Base-by-base conservation (phyloP, 2,797 vertebrate species). In the Argya squamiceps region DNA sequence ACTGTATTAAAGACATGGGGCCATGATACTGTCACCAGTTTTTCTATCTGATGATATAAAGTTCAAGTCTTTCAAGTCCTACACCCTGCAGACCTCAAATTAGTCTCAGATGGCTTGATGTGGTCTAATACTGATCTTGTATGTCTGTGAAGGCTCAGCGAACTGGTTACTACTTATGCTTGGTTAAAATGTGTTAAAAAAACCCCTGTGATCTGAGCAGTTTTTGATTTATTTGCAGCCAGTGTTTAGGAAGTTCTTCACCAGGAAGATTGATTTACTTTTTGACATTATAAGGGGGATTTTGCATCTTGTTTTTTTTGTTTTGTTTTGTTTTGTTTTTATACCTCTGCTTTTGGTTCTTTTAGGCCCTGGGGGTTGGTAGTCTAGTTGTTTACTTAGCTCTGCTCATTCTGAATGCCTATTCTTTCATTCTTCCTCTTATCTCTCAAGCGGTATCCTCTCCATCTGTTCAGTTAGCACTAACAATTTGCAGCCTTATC, bases 371-470 rank as follows among this genome's bases (percentile, higher is more conserved):
- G 36, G 55, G 43, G 23, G 10, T 17, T 80, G n/a, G 41, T 56
- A 77, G 16, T 18, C 56, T 82, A 39, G 37, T 69, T 94, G 86
- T 95, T 95, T 91, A 92, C 93, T 96, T 94, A 83, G 44, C 36
- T 77, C n/a, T 79, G 63, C 41, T 81, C 59, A 78, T 65, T 83
- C 74, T 92, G 73, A 93, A 91, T 89, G 58, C 60, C 74, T 78
- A 71, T 95, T 95, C 65, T 96, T 94, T 34, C 39, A 79, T 95
- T 94, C 65, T 96, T 94, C 41, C 30, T 91, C 89, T 96, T 97
- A 94, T 92, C 94, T 96, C 50, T 34, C 27, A 5, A 6, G 24
- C 39, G 27, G 81, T 93, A 92, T 91, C 92, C 88, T 89, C 82
- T 93, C 78, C 78, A 95, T 95, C 68, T 92, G 82, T 82, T 97